Evolutionary conservation across 2,797 vertebrate genomes (phyloP).

Genomic region (Monodelphis domestica): DNA sequence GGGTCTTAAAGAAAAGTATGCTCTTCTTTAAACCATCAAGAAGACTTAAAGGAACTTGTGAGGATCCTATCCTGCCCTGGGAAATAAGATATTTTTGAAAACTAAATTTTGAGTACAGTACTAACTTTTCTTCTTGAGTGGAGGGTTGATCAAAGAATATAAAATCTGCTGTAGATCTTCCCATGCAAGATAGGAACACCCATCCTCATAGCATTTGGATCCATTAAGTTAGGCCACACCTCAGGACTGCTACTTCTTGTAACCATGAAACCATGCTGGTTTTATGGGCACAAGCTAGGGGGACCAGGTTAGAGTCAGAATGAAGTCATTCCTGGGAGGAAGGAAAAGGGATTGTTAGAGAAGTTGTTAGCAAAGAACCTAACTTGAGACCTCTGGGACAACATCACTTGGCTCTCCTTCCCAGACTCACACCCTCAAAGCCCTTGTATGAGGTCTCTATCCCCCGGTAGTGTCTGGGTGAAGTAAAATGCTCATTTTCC

Average conservation of each 20-base stretch:
- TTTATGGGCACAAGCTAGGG: no score
- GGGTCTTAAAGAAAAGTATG: not conserved
- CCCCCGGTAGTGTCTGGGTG: not conserved
- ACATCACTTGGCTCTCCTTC: not conserved
- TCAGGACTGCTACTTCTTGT: not conserved
- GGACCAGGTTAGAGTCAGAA: not conserved
- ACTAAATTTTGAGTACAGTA: not conserved
- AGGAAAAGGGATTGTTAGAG: not conserved
- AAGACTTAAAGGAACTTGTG: not conserved
- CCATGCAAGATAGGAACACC: not conserved
- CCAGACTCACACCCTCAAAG: not conserved
- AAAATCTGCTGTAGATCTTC: not conserved
- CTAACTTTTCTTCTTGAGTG: not conserved
- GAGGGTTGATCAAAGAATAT: not conserved
- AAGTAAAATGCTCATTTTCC: not conserved
- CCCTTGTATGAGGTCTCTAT: not conserved
- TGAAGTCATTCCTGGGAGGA: not conserved
- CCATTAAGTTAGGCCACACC: not conserved
- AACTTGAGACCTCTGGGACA: not conserved
- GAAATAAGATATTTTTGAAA: not conserved
- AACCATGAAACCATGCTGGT: not conserved
- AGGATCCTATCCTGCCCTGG: not conserved
- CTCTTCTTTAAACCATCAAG: not conserved
- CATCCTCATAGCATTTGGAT: not conserved
- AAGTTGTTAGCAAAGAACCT: not conserved